Evolutionary conservation across 2,888 invertebrate genomes (phyloP), one percentile per base, ranked within the genome.

Genomic region (Linnaemya tessellans): DNA sequence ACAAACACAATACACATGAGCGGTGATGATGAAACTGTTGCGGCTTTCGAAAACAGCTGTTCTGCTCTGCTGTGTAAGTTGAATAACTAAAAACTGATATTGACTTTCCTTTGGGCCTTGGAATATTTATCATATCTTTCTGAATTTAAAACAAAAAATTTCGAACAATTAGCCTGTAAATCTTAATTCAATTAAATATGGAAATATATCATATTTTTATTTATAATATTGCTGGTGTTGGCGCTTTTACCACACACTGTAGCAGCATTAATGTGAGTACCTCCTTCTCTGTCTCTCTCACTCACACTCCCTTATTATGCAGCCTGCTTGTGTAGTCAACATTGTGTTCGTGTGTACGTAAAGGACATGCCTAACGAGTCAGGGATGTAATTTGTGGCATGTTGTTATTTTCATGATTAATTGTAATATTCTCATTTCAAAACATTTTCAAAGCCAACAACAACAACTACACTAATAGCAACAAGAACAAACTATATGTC

Each of bases 331-430:
- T 64, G 65, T 38, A 30, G 8, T 65, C 38, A 18, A 11, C 43
- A 1, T 60, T 2, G 9, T 25, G 25, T 30, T 13, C 49, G 58
- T 65, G 30, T 38, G 67, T 68, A 30, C 64, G 67, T 56, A 41
- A 68, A 70, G 18, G 38, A 60, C 30, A 54, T 65, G 70, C 70
- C 75, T 75, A 82, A 82, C 75, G 75, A 77, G 75, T 75, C 75
- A 73, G 67, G 84, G 84, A 82, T 82, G 85, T 85, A 85, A 85
- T 80, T 84, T 84, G 78, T 84, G 85, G 85, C 84, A 86, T 87
- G 82, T 85, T 87, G 86, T 87, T 87, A 87, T 87, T 87, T 84
- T 87, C 77, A 86, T 87, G 87, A 87, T 87, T 85, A 87, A 87
- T 87, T 87, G 84, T 85, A 82, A 84, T 79, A 80, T 80, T 73